Evolutionary conservation across 2,113 vertebrate genomes (phyloP).

Genomic region (Rissa tridactyla): DNA sequence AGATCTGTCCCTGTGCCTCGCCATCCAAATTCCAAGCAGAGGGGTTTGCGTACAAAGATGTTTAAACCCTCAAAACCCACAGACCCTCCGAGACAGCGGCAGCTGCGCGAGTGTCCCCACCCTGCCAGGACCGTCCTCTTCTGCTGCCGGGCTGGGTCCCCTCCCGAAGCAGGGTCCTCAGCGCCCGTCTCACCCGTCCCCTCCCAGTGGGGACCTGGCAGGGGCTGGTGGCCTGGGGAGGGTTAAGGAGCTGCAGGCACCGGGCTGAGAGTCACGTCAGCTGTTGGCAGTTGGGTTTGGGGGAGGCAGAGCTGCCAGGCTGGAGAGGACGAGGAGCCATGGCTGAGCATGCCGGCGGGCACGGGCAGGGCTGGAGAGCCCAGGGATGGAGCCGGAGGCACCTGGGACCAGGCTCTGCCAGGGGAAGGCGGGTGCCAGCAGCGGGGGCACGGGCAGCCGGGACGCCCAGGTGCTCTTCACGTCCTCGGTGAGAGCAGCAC

Average conservation of each 20-base stretch:
- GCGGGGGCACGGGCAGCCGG: not conserved
- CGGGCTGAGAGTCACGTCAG: not conserved
- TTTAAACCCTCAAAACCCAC: not conserved
- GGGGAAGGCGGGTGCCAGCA: not conserved
- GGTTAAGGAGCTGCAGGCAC: not conserved
- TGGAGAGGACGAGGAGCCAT: not conserved
- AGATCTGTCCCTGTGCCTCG: not conserved
- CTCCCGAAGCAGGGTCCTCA: not conserved
- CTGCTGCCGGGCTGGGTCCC: not conserved
- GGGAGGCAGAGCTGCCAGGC: not conserved
- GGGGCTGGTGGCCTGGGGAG: not conserved
- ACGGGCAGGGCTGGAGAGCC: too few relatives aligned
- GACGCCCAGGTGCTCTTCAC: not conserved
- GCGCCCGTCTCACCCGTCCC: too few relatives aligned
- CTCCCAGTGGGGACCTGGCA: not conserved
- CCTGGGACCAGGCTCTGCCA: not conserved
- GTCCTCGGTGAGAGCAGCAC: rapidly evolving
- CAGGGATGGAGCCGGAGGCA: not conserved
- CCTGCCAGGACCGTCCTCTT: not conserved
- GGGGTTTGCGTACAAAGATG: not conserved
- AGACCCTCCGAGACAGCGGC: not conserved
- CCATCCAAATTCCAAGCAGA: not conserved
- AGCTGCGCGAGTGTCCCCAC: not conserved
- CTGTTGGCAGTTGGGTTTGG: not conserved
- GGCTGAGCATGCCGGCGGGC: not conserved